These are phyloP conservation scores for Delichon dasypus DNA, from an alignment of 2,797 vertebrate species.

Conservation along the genomic window DNA sequence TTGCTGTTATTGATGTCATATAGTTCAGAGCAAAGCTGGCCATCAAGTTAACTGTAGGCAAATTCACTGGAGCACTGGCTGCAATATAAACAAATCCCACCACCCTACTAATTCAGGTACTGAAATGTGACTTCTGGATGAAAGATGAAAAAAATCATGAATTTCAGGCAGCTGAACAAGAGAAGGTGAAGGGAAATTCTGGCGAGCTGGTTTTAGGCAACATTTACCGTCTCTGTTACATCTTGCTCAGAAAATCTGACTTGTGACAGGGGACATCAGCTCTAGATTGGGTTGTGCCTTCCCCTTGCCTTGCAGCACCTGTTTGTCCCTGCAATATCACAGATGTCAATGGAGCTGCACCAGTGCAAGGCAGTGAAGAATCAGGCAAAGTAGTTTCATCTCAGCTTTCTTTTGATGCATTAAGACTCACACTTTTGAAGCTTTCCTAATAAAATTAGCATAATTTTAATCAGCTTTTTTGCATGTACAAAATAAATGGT, in stretches of 20 bases:
- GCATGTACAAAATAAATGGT: neutral
- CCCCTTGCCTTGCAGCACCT: neutral
- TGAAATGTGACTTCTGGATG: neutral
- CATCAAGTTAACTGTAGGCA: slow-evolving; percentile 11
- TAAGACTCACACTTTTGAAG: neutral
- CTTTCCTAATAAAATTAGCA: neutral
- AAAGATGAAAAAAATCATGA: neutral
- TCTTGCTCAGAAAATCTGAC: neutral
- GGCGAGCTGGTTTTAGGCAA: neutral
- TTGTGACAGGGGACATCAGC: neutral
- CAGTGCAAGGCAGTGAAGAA: neutral
- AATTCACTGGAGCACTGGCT: neutral
- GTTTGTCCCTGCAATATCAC: neutral
- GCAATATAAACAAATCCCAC: neutral
- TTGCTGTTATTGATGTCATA: slow-evolving; percentile 29
- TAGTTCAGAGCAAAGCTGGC: slow-evolving; percentile 13
- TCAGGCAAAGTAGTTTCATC: neutral
- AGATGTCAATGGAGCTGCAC: neutral
- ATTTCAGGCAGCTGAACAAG: neutral
- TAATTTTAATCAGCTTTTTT: neutral
- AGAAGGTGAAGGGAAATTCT: neutral
- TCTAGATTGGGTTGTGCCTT: neutral
- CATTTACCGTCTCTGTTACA: neutral
- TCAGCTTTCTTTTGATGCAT: neutral
- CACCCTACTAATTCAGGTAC: neutral